Percentiles rank a stretch among this genome's conserved stretches.
Conservation (phyloP, 1,140 invertebrate genomes). For the Bombus soroeensis region DNA sequence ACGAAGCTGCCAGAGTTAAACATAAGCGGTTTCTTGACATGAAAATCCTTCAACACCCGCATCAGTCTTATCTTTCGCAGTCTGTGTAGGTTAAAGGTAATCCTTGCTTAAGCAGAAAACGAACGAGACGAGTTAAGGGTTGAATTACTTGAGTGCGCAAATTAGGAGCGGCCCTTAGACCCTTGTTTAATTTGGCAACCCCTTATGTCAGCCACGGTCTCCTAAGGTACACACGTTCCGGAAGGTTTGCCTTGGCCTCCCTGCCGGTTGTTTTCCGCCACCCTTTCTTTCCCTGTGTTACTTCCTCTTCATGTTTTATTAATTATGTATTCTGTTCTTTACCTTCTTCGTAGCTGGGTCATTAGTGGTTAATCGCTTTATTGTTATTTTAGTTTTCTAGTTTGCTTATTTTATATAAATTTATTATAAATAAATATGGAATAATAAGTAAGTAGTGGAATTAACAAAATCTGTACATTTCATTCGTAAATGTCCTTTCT, state of each 20-base stretch:
- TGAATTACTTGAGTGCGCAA: conserved; percentile 60
- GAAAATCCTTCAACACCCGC: conserved; percentile 40
- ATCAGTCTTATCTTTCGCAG: background rate
- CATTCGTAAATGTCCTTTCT: too few species aligned
- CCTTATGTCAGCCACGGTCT: conserved; percentile 57
- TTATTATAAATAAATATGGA: too few species aligned
- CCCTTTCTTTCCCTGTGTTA: background rate
- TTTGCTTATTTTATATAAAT: too few species aligned
- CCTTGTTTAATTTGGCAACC: conserved; percentile 67
- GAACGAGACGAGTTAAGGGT: conserved; percentile 23
- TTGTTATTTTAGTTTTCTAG: too few species aligned
- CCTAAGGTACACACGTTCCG: conserved; percentile 51
- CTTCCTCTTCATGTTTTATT: background rate
- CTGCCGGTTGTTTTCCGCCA: background rate
- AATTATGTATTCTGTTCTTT: background rate
- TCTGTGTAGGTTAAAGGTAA: conserved; percentile 38
- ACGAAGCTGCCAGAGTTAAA: background rate
- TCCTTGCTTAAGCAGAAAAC: conserved; percentile 45
- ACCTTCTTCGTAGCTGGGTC: background rate
- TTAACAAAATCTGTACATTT: too few species aligned
- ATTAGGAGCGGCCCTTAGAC: conserved; percentile 62
- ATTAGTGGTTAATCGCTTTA: too few species aligned
- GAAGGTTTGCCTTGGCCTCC: conserved; percentile 11
- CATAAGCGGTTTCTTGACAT: conserved; percentile 37
- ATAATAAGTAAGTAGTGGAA: too few species aligned